These are phyloP conservation scores for Cheilosia vernalis DNA, from an alignment of 2,888 invertebrate genomes.

Conservation along the genomic window DNA sequence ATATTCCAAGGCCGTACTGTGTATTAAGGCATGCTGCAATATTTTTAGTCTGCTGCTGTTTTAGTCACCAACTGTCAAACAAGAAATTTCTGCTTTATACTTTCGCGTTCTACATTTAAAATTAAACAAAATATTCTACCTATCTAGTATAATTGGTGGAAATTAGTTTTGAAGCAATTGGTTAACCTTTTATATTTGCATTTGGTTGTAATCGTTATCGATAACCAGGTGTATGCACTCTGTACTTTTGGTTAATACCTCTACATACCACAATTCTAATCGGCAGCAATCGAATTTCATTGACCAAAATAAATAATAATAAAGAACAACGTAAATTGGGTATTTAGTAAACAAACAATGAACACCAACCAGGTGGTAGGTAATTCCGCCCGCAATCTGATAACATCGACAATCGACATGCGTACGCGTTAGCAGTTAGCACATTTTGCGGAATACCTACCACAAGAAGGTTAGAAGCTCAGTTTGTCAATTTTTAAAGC, in stretches of 20 bases:
- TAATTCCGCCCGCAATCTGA: not conserved
- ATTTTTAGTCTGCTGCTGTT: too few species aligned
- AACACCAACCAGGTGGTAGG: not conserved
- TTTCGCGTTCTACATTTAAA: too few species aligned
- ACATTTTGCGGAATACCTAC: too few species aligned
- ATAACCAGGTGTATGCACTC: not conserved
- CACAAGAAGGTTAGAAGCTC: not conserved
- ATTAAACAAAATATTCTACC: too few species aligned
- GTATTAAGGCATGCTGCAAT: too few species aligned
- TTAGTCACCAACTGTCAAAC: too few species aligned
- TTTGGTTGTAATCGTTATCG: not conserved
- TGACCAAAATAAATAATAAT: conserved; percentile 22
- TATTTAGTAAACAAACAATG: conserved; percentile 13
- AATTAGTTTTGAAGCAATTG: too few species aligned
- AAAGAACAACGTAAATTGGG: not conserved
- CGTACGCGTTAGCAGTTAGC: not conserved
- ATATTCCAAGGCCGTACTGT: too few species aligned
- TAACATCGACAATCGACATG: not conserved
- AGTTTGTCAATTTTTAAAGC: not conserved
- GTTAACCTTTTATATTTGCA: too few species aligned
- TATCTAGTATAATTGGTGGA: too few species aligned
- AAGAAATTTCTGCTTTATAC: too few species aligned
- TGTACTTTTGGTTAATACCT: too few species aligned
- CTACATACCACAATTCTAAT: not conserved
- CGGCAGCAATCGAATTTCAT: conserved; percentile 16